Evolutionary conservation across 92 coral and sea anemone genomes (phyloP).

Genomic region (Parazoanthus darwini): DNA sequence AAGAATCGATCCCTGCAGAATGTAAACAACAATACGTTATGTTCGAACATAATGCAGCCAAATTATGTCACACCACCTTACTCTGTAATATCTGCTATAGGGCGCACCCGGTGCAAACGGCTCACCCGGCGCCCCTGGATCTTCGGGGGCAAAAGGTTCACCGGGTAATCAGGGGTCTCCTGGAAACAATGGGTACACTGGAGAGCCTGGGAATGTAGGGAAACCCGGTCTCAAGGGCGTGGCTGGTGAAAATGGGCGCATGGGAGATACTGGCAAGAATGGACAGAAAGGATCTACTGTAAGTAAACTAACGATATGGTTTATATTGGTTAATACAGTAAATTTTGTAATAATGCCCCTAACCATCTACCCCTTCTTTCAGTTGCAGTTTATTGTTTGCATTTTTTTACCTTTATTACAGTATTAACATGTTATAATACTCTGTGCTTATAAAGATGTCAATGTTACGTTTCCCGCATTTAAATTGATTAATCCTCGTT

Average conservation of each 20-base stretch:
- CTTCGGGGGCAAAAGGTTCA: background rate
- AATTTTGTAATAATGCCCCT: too few species aligned
- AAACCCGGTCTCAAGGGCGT: slow-evolving; percentile 1
- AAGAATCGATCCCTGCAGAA: slow-evolving; percentile 12
- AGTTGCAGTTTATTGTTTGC: too few species aligned
- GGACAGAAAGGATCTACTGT: slow-evolving; percentile 39
- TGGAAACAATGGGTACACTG: slow-evolving; percentile 6
- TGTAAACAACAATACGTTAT: slow-evolving; percentile 16
- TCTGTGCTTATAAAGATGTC: too few species aligned
- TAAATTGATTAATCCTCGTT: too few species aligned
- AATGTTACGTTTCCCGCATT: too few species aligned
- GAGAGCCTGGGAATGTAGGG: slow-evolving; percentile 31
- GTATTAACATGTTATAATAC: too few species aligned
- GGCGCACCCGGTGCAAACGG: slow-evolving; percentile 23
- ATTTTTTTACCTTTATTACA: too few species aligned
- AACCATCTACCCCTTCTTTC: too few species aligned
- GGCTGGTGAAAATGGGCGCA: slow-evolving; percentile 8
- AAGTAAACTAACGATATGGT: background rate
- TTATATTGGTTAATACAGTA: too few species aligned
- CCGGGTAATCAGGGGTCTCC: slow-evolving; percentile 10
- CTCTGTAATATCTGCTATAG: background rate
- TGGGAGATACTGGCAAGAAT: background rate
- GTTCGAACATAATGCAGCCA: too few species aligned
- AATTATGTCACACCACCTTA: too few species aligned
- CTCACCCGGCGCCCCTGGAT: slow-evolving; percentile 36